These are phyloP conservation scores for Siniperca obscura DNA, from an alignment of 2,797 vertebrate genomes.

Conservation along the genomic window DNA sequence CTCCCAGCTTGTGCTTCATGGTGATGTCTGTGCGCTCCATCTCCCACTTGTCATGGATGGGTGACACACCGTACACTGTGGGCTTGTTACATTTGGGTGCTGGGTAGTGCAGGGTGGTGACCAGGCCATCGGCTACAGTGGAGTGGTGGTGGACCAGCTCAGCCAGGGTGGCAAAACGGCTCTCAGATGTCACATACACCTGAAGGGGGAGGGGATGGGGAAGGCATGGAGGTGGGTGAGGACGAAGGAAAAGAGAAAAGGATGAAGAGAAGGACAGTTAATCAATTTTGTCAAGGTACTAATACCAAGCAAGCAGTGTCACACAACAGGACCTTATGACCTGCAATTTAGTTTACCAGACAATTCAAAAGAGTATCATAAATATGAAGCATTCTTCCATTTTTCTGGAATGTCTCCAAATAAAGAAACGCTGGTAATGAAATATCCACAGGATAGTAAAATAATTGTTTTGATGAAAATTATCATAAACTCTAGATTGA, in stretches of 20 bases:
- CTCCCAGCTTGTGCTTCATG: conserved; percentile 99
- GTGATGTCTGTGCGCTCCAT: conserved; percentile 99
- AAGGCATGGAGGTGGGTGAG: too few species aligned
- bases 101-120: conserved; percentile 98
- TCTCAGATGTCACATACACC: conserved; percentile 98
- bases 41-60: conserved; percentile 99
- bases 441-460: too few species aligned
- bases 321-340: background rate
- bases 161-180: conserved; percentile 96
- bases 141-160: conserved; percentile 99
- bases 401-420: too few species aligned
- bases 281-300: background rate
- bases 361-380: too few species aligned
- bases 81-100: conserved; percentile 99
- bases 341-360: too few species aligned
- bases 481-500: too few species aligned
- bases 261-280: background rate
- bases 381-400: too few species aligned
- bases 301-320: background rate
- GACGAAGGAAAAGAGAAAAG: background rate
- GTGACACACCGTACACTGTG: conserved; percentile 98
- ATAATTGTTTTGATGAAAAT: too few species aligned
- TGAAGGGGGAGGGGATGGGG: conserved; percentile 55
- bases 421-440: too few species aligned
- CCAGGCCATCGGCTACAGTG: conserved; percentile 96